phyloP scores from a whole-genome alignment of 2,888 invertebrate genomes.

The Tetanocera ferruginea region DNA sequence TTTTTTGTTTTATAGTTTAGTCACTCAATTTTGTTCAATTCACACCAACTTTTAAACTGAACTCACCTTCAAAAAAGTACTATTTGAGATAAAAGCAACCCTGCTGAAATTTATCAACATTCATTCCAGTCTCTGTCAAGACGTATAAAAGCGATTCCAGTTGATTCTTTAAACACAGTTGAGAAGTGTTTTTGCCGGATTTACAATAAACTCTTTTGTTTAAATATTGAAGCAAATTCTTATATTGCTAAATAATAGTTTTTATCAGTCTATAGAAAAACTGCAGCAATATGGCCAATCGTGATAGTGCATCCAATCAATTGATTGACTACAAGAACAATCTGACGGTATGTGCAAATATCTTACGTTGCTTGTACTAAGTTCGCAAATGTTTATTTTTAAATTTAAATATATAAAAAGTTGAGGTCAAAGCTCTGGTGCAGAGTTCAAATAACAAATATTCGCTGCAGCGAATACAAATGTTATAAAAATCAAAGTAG shows the following conservation, averaged over 20 bases:
- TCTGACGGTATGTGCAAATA: conserved; percentile 72
- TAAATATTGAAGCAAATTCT: not conserved
- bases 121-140: not conserved
- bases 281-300: conserved; percentile 59
- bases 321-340: conserved; percentile 75
- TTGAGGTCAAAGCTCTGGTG: not conserved
- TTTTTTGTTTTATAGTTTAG: too few relatives aligned
- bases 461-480: too few relatives aligned
- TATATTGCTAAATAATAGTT: not conserved
- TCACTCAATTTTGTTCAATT: too few relatives aligned
- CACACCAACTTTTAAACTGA: too few relatives aligned
- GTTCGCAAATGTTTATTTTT: not conserved
- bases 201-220: not conserved
- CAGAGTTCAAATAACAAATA: not conserved
- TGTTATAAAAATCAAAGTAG: too few relatives aligned
- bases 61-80: not conserved
- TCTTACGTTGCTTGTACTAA: not conserved
- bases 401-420: not conserved
- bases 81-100: not conserved
- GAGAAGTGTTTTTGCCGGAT: conserved; percentile 10
- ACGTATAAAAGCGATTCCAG: conserved; percentile 21
- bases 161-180: not conserved
- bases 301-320: conserved; percentile 77
- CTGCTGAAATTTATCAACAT: not conserved
- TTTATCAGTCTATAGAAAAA: not conserved